Conservation (phyloP, 2,888 invertebrate genomes). For the Aphidius colemani region DNA sequence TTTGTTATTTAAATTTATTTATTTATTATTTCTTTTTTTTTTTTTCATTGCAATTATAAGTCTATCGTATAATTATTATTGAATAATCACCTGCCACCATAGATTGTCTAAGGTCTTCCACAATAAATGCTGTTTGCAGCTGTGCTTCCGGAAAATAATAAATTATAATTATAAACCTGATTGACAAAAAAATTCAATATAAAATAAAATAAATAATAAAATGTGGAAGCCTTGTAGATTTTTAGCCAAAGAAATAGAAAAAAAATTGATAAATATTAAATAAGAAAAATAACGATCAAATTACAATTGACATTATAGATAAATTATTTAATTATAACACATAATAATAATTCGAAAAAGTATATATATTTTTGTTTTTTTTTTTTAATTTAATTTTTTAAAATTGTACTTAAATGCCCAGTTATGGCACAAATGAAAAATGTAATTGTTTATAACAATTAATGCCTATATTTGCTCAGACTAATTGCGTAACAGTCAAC, state of each 20-base stretch:
- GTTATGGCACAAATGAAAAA: background rate
- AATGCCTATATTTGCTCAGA: slow-evolving; percentile 51
- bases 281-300: slow-evolving; percentile 22
- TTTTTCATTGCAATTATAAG: slow-evolving; percentile 3
- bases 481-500: slow-evolving; percentile 54
- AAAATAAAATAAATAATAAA: background rate
- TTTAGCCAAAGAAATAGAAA: slow-evolving; percentile 18
- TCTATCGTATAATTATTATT: slow-evolving; percentile 4
- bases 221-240: background rate
- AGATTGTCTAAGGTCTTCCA: slow-evolving; percentile 26
- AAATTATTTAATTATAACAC: slow-evolving; percentile 15
- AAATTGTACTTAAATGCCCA: slow-evolving; percentile 5
- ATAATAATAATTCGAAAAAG: slow-evolving; percentile 19
- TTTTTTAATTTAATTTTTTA: slow-evolving; percentile 11
- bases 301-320: slow-evolving; percentile 15
- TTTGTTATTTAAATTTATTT: slow-evolving; percentile 1
- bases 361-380: background rate
- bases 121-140: background rate
- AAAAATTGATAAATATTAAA: slow-evolving; percentile 7
- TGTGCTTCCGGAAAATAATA: slow-evolving; percentile 1
- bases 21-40: background rate
- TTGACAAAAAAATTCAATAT: background rate
- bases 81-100: slow-evolving; percentile 21
- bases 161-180: background rate
- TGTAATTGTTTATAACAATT: slow-evolving; percentile 29